Conservation (phyloP, 2,888 invertebrate genomes). For the Liodrosophila aerea region DNA sequence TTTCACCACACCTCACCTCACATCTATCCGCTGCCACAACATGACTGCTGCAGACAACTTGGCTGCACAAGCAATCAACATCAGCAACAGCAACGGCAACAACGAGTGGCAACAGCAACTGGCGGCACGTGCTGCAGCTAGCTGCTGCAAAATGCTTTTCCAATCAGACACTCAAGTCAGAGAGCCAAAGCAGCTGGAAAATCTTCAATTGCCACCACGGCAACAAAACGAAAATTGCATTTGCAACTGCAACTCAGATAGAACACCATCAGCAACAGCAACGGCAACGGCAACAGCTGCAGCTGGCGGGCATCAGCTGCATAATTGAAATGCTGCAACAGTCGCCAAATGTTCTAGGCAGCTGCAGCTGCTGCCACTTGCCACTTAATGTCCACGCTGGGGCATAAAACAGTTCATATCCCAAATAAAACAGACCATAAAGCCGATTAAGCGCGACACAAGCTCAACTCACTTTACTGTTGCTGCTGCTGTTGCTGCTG, state of each 20-base stretch:
- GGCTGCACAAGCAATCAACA: conserved; percentile 59
- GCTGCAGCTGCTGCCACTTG: conserved; percentile 26
- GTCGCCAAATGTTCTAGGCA: conserved; percentile 48
- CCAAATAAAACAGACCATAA: conserved; percentile 77
- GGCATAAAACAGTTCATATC: conserved; percentile 71
- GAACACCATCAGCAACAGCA: conserved; percentile 10
- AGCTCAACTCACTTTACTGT: conserved; percentile 57
- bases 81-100: conserved; percentile 23
- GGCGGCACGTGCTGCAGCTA: conserved; percentile 63
- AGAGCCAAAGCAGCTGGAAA: conserved; percentile 55
- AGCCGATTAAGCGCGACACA: conserved; percentile 74
- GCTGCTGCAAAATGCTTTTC: conserved; percentile 61
- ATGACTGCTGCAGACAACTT: conserved; percentile 63
- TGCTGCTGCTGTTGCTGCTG: conserved; percentile 21
- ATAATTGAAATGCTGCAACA: conserved; percentile 60
- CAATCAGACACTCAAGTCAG: conserved; percentile 51
- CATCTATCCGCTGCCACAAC: conserved; percentile 20
- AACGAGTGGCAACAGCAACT: conserved; percentile 10
- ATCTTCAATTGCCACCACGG: conserved; percentile 56
- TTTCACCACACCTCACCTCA: conserved; percentile 1
- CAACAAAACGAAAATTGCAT: conserved; percentile 64
- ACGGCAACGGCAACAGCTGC: conserved; percentile 31
- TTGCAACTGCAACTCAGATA: conserved; percentile 27
- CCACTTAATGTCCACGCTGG: conserved; percentile 33
- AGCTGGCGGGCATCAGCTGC: conserved; percentile 63